Percentiles rank a stretch among this genome's conserved stretches.
Evolutionary conservation across 2,113 vertebrate genomes (phyloP).

Genomic region (Tinamus guttatus): DNA sequence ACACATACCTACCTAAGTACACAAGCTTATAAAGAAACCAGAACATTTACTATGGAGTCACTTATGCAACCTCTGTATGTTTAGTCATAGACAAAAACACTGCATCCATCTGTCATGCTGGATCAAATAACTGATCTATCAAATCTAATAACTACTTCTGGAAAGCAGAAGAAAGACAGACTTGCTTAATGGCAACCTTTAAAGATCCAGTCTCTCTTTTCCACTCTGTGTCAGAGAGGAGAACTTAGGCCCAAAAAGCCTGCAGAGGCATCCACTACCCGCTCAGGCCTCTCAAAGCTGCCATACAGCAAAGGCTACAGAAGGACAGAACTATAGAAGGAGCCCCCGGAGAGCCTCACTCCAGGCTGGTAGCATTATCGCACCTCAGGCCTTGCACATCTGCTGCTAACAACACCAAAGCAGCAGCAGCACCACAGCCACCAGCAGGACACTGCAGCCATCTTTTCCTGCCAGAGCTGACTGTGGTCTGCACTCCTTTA

Average conservation of each 20-base stretch:
- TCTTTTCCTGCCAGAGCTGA: too few relatives aligned
- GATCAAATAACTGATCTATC: not conserved
- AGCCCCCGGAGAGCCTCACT: too few relatives aligned
- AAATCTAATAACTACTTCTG: not conserved
- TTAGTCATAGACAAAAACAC: slow-evolving; percentile 50
- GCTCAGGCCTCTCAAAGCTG: not conserved
- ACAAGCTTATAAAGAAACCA: not conserved
- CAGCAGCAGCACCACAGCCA: too few relatives aligned
- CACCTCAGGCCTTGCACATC: too few relatives aligned
- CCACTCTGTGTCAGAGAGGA: accelerated
- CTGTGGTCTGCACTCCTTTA: too few relatives aligned
- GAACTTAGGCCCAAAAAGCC: not conserved
- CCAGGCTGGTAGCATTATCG: too few relatives aligned
- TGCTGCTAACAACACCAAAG: too few relatives aligned
- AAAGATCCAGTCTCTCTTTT: not conserved
- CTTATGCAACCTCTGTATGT: slow-evolving; percentile 1
- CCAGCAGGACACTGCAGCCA: too few relatives aligned
- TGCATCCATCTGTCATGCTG: slow-evolving; percentile 37
- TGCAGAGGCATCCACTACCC: not conserved
- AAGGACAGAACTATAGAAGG: too few relatives aligned
- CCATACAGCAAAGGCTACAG: accelerated
- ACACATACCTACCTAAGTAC: not conserved
- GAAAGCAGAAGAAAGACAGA: not conserved
- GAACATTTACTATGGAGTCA: slow-evolving; percentile 1
- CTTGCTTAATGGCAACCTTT: not conserved